These are phyloP conservation scores for Eupeodes corollae DNA, from an alignment of 1,140 invertebrate genomes.

Conservation along the genomic window DNA sequence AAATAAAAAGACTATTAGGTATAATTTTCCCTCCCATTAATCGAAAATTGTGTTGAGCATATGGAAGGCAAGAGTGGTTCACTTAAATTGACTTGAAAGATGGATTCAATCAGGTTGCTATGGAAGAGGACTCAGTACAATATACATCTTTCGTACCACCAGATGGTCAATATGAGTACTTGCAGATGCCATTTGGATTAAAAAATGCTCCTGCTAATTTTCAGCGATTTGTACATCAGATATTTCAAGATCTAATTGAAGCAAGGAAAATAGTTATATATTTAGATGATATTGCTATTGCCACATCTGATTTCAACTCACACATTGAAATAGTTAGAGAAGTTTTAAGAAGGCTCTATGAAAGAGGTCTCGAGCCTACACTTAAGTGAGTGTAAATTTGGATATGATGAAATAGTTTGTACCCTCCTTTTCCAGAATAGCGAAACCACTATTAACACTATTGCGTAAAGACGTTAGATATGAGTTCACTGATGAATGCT, in stretches of 20 bases:
- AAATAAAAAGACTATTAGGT: slow-evolving; percentile 5
- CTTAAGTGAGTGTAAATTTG: slow-evolving; percentile 12
- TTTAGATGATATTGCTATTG: neutral
- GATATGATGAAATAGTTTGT: slow-evolving; percentile 9
- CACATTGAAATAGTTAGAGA: neutral
- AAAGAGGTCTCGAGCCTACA: neutral
- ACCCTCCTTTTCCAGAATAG: slow-evolving; percentile 9
- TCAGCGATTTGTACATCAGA: too few species aligned
- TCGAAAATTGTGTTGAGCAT: slow-evolving; percentile 8
- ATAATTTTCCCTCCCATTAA: slow-evolving; percentile 8
- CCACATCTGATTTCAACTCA: neutral
- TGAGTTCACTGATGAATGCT: slow-evolving; percentile 1
- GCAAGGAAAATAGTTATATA: neutral
- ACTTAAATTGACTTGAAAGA: slow-evolving; percentile 1
- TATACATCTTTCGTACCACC: neutral
- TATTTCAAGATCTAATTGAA: neutral
- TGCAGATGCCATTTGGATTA: neutral
- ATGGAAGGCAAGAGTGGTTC: slow-evolving; percentile 5
- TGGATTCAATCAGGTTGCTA: slow-evolving; percentile 7
- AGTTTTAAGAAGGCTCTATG: slow-evolving; percentile 2
- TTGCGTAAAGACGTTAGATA: slow-evolving; percentile 10
- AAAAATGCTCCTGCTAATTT: neutral
- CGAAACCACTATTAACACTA: slow-evolving; percentile 14
- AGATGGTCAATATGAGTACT: slow-evolving; percentile 3
- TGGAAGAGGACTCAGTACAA: too few species aligned